These are phyloP conservation scores for Chloroclysta siterata DNA, from an alignment of 2,888 invertebrate genomes.

Conservation along the genomic window DNA sequence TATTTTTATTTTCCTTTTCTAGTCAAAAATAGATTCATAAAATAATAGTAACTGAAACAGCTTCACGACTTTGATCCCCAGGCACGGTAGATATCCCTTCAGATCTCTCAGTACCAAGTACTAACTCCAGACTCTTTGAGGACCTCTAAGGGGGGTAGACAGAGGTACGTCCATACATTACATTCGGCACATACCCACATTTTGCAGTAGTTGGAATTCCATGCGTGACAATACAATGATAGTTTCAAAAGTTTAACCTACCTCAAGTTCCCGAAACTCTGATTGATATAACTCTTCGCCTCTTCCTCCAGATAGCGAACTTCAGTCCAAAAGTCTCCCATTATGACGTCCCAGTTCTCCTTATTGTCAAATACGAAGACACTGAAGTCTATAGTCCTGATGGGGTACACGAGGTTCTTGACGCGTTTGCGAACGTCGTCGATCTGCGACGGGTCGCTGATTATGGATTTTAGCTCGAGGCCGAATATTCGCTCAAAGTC, in stretches of 20 bases:
- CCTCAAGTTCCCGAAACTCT: slow-evolving; percentile 92
- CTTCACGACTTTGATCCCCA: too few relatives aligned
- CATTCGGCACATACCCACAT: too few relatives aligned
- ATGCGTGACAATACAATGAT: too few relatives aligned
- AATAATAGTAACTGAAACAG: too few relatives aligned
- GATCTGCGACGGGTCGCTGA: slow-evolving; percentile 93
- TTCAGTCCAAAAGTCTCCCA: slow-evolving; percentile 90
- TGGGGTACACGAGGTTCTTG: slow-evolving; percentile 89
- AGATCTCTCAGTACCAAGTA: too few relatives aligned
- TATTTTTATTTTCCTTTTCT: too few relatives aligned
- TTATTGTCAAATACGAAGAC: slow-evolving; percentile 91
- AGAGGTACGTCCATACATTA: too few relatives aligned
- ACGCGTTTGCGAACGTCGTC: slow-evolving; percentile 93
- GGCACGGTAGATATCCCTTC: too few relatives aligned
- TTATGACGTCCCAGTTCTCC: slow-evolving; percentile 94
- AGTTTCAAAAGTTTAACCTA: slow-evolving; percentile 48
- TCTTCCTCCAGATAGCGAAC: slow-evolving; percentile 91
- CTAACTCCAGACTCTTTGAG: too few relatives aligned
- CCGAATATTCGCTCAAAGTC: slow-evolving; percentile 97
- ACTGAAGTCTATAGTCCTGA: slow-evolving; percentile 92
- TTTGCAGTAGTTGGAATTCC: too few relatives aligned
- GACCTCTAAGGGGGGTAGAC: too few relatives aligned
- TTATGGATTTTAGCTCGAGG: slow-evolving; percentile 92
- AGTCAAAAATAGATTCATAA: too few relatives aligned
- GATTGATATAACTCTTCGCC: slow-evolving; percentile 93